phyloP scores from a whole-genome alignment of 92 coral and sea anemone species.

The Zoanthus sociatus region DNA sequence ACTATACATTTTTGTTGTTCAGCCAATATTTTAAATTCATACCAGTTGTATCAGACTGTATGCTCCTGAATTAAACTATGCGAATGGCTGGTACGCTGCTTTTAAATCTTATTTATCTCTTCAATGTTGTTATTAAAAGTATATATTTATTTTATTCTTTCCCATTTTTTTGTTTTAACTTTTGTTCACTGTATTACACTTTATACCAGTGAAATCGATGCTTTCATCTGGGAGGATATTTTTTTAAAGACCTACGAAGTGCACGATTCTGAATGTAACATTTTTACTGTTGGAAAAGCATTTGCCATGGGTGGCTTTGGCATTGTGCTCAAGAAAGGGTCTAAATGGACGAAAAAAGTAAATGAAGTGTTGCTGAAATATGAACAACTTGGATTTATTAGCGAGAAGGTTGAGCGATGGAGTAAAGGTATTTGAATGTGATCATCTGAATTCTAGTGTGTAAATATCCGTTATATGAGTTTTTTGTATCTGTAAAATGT shows the following conservation, averaged over 20 bases:
- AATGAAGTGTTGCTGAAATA: conserved; percentile 58
- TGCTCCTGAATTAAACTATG: neutral
- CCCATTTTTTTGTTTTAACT: neutral
- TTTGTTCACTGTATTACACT: too few species aligned
- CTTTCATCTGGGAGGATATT: conserved; percentile 66
- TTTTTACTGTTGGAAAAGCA: conserved; percentile 66
- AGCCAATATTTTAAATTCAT: too few species aligned
- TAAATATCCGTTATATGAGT: too few species aligned
- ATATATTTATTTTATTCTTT: neutral
- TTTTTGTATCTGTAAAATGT: too few species aligned
- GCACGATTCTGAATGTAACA: conserved; percentile 53
- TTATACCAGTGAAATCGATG: conserved; percentile 58
- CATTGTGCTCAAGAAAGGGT: conserved; percentile 56
- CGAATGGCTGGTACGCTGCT: neutral
- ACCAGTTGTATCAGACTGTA: too few species aligned
- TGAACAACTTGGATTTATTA: conserved; percentile 49
- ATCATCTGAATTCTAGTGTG: too few species aligned
- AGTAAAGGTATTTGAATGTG: conserved; percentile 48
- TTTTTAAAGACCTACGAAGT: conserved; percentile 59
- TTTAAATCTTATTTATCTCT: too few species aligned
- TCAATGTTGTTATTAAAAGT: too few species aligned
- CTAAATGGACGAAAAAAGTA: conserved; percentile 59
- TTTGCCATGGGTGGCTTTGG: conserved; percentile 69
- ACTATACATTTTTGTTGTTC: too few species aligned
- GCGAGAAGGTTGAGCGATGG: conserved; percentile 60